A percentile compares a stretch with the other conserved stretches of the same genome.
These are phyloP conservation scores for Serrognathus titanus DNA, from an alignment of 2,888 invertebrate genomes.

Conservation along the genomic window DNA sequence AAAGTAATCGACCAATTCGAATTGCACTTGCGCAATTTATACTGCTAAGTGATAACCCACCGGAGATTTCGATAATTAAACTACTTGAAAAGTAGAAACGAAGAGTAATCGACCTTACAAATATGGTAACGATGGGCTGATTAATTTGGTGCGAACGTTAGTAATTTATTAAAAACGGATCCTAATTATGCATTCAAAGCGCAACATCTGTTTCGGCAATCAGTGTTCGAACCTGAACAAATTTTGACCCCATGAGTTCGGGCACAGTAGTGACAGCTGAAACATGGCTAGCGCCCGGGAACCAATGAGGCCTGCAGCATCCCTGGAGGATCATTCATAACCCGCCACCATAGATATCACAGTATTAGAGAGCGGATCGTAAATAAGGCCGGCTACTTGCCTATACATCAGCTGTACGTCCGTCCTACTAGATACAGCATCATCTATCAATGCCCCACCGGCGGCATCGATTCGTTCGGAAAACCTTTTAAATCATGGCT, in stretches of 20 bases:
- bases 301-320: constrained; percentile 18
- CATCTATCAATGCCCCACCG: constrained; percentile 18
- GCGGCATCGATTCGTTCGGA: constrained; percentile 5
- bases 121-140: too few relatives aligned
- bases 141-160: too few relatives aligned
- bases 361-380: constrained; percentile 40
- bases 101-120: too few relatives aligned
- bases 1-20: too few relatives aligned
- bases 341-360: constrained; percentile 39
- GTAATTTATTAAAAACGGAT: neutral
- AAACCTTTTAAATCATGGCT: constrained; percentile 14
- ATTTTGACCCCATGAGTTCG: neutral
- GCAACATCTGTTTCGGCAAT: constrained; percentile 17
- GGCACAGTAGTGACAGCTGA: neutral
- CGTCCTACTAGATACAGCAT: constrained; percentile 23
- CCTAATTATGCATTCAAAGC: neutral
- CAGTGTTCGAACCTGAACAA: constrained; percentile 9
- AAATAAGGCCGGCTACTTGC: constrained; percentile 37
- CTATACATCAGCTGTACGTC: constrained; percentile 42
- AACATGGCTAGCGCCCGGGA: constrained; percentile 6
- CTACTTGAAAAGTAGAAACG: too few relatives aligned
- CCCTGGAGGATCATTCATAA: constrained; percentile 42
- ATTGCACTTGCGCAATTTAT: too few relatives aligned
- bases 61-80: too few relatives aligned
- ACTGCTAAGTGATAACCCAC: too few relatives aligned